Conservation (phyloP, 1,140 invertebrate genomes). For the Galleria mellonella region DNA sequence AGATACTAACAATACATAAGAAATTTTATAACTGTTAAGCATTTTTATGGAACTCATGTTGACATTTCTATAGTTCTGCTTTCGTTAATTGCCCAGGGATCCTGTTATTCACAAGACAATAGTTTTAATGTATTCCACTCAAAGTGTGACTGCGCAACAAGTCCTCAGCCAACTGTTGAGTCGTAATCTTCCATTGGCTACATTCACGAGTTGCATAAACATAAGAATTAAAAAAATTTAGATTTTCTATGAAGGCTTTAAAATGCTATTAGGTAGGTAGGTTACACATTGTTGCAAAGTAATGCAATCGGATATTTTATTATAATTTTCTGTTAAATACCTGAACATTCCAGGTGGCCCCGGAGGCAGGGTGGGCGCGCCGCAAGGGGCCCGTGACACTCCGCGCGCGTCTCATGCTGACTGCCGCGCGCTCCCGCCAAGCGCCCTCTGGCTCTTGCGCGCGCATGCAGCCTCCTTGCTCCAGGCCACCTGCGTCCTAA, state of each 20-base stretch:
- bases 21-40: too few relatives aligned
- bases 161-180: slow-evolving; percentile 65
- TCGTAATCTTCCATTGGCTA: slow-evolving; percentile 29
- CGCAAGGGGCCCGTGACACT: slow-evolving; percentile 76
- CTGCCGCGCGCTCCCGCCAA: slow-evolving; percentile 41
- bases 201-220: slow-evolving; percentile 10
- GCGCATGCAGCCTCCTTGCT: slow-evolving; percentile 58
- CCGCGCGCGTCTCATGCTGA: slow-evolving; percentile 74
- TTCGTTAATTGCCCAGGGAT: too few relatives aligned
- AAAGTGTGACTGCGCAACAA: slow-evolving; percentile 58
- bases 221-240: background rate
- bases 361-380: slow-evolving; percentile 79
- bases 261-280: too few relatives aligned
- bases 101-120: slow-evolving; percentile 18
- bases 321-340: slow-evolving; percentile 37
- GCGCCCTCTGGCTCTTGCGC: slow-evolving; percentile 29
- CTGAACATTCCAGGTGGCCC: slow-evolving; percentile 83
- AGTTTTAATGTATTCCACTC: slow-evolving; percentile 45
- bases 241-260: background rate
- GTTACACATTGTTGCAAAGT: too few relatives aligned
- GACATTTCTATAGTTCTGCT: too few relatives aligned
- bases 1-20: too few relatives aligned
- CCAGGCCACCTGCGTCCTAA: slow-evolving; percentile 43
- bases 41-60: too few relatives aligned
- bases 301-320: too few relatives aligned